Evolutionary conservation across 2,888 invertebrate species (phyloP).

Genomic region (Hypolimnas misippus): DNA sequence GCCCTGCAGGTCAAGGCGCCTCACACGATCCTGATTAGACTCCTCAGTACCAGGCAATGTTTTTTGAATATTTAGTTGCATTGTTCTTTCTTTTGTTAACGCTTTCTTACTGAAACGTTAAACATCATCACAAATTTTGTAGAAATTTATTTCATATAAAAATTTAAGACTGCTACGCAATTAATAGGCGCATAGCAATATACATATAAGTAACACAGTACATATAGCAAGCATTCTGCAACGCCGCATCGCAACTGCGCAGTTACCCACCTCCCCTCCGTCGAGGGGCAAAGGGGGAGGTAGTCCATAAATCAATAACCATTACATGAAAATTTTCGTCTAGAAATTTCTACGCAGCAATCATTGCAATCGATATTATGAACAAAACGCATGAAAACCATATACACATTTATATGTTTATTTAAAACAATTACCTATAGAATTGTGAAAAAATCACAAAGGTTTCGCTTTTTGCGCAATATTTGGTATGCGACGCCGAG

Average conservation of each 20-base stretch:
- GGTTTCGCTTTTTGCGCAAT: neutral
- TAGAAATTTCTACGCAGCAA: neutral
- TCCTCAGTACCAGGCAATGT: too few relatives aligned
- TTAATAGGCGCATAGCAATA: too few relatives aligned
- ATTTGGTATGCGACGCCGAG: neutral
- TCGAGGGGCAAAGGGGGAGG: neutral
- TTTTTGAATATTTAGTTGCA: too few relatives aligned
- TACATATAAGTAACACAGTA: too few relatives aligned
- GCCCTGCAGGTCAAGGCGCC: too few relatives aligned
- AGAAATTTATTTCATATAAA: too few relatives aligned
- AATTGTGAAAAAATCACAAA: neutral
- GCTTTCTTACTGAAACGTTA: too few relatives aligned
- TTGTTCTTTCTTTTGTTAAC: too few relatives aligned
- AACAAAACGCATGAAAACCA: neutral
- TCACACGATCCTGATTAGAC: too few relatives aligned
- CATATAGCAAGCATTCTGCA: neutral
- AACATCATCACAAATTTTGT: too few relatives aligned
- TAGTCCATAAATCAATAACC: neutral
- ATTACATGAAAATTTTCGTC: neutral
- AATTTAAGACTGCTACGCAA: too few relatives aligned
- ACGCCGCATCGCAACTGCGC: neutral
- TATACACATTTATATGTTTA: neutral
- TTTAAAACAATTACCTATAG: too few relatives aligned
- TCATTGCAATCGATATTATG: neutral
- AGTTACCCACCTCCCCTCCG: neutral